These are phyloP conservation scores for Idaea aversata DNA, from an alignment of 2,888 invertebrate genomes.

Conservation along the genomic window DNA sequence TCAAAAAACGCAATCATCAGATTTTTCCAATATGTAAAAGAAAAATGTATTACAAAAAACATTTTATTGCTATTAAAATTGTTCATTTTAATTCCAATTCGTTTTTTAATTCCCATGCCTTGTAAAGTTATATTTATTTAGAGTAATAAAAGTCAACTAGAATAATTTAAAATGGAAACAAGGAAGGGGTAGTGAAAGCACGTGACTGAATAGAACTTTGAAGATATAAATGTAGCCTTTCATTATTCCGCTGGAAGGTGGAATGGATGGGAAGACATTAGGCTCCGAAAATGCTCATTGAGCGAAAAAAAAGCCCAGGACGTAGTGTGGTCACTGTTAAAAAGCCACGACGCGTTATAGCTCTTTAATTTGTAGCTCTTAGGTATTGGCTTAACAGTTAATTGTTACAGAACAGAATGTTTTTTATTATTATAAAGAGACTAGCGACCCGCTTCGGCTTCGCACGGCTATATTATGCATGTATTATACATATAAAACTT, in stretches of 20 bases:
- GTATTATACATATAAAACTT: too few relatives aligned
- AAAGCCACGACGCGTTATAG: constrained; percentile 42
- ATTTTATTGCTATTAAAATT: constrained; percentile 57
- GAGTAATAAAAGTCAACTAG: neutral
- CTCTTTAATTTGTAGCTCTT: too few relatives aligned
- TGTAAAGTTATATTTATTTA: neutral
- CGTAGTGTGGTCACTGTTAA: constrained; percentile 32
- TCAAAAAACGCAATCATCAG: constrained; percentile 21
- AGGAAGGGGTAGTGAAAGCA: neutral
- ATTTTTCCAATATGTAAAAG: constrained; percentile 68
- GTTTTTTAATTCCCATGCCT: neutral
- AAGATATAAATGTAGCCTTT: neutral
- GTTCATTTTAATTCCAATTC: constrained; percentile 40
- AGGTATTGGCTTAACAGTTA: too few relatives aligned
- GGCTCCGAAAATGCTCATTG: too few relatives aligned
- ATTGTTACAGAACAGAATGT: too few relatives aligned
- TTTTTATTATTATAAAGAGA: too few relatives aligned
- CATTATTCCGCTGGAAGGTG: neutral
- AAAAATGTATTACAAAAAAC: constrained; percentile 44
- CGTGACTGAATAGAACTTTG: neutral
- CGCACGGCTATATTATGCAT: too few relatives aligned
- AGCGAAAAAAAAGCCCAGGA: constrained; percentile 28
- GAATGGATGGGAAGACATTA: constrained; percentile 6
- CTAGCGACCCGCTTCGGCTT: too few relatives aligned
- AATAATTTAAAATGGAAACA: neutral